A percentile compares a stretch with the other conserved stretches of the same genome.
Conservation (phyloP, 2,888 invertebrate genomes). For the Phorcus lineatus region DNA sequence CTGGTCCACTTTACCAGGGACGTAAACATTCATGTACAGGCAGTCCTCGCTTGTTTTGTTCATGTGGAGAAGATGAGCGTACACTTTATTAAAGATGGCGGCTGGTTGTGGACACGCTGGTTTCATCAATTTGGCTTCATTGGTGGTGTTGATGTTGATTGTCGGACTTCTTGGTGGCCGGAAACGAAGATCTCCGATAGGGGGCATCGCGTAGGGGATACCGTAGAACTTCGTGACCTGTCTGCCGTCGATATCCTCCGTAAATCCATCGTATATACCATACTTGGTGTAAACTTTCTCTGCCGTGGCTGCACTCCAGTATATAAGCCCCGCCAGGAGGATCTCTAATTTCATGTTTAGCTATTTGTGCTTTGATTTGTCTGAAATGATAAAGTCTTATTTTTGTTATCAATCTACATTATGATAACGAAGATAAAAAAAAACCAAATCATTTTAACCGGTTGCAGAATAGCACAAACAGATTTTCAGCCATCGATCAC, state of each 20-base stretch:
- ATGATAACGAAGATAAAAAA: too few species aligned
- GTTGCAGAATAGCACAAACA: too few species aligned
- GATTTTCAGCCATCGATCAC: too few species aligned
- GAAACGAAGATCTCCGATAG: slow-evolving; percentile 2
- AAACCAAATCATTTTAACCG: too few species aligned
- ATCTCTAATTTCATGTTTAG: too few species aligned
- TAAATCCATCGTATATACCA: neutral
- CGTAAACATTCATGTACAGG: slow-evolving; percentile 36
- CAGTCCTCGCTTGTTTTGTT: slow-evolving; percentile 31
- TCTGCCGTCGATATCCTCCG: neutral
- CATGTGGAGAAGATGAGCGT: neutral
- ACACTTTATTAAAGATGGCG: neutral
- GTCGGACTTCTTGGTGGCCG: neutral
- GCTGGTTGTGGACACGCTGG: neutral
- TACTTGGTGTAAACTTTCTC: neutral
- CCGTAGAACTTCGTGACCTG: slow-evolving; percentile 6
- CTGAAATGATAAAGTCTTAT: too few species aligned
- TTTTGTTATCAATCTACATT: too few species aligned
- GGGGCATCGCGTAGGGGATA: slow-evolving; percentile 28
- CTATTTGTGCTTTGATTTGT: too few species aligned
- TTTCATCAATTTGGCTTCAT: neutral
- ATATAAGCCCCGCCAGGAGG: too few species aligned
- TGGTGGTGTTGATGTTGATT: neutral
- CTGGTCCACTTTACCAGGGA: slow-evolving; percentile 15
- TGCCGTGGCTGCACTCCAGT: neutral